Evolutionary conservation across 2,888 invertebrate genomes (phyloP).

Genomic region (Epinotia ramella): DNA sequence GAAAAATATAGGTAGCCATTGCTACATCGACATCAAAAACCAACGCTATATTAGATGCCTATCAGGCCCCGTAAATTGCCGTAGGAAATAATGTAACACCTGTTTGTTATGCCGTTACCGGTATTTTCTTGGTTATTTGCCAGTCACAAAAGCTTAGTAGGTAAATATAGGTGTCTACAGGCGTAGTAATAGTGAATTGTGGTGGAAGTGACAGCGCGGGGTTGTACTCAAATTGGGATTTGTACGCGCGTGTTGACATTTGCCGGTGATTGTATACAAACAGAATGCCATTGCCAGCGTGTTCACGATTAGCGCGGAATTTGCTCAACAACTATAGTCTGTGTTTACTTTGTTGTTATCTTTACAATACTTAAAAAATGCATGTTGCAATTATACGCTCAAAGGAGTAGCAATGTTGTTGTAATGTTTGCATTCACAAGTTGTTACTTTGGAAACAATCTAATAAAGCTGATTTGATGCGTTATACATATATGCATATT

Average conservation of each 20-base stretch:
- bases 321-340: constrained; percentile 15
- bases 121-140: constrained; percentile 44
- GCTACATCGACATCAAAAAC: constrained; percentile 24
- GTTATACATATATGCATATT: too few relatives aligned
- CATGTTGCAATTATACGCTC: too few relatives aligned
- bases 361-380: neutral
- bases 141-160: constrained; percentile 19
- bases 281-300: constrained; percentile 14
- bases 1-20: neutral
- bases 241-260: constrained; percentile 26
- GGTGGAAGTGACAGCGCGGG: neutral
- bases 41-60: constrained; percentile 32
- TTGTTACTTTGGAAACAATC: too few relatives aligned
- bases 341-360: too few relatives aligned
- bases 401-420: too few relatives aligned
- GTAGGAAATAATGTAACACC: constrained; percentile 44
- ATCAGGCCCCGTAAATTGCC: constrained; percentile 36
- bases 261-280: constrained; percentile 38
- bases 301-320: constrained; percentile 31
- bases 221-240: constrained; percentile 6
- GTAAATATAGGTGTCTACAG: neutral
- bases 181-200: neutral
- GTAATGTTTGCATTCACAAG: too few relatives aligned
- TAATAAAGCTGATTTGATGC: too few relatives aligned
- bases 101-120: constrained; percentile 43